These are phyloP conservation scores for Scaptomyza parva DNA, from an alignment of 2,888 invertebrate species.

Conservation along the genomic window DNA sequence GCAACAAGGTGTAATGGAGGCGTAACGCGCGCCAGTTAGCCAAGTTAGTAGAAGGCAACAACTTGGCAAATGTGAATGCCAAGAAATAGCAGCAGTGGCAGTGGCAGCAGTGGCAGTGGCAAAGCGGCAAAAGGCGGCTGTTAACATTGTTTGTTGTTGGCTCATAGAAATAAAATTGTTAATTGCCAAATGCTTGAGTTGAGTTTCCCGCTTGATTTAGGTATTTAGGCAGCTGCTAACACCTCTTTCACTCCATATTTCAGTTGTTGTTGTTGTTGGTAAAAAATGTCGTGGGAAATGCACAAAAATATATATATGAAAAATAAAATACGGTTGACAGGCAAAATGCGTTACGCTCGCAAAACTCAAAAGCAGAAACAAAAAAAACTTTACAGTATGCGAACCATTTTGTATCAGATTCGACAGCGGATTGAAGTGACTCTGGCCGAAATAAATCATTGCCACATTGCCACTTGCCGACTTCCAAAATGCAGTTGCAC, in stretches of 20 bases:
- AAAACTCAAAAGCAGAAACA: conserved; percentile 23
- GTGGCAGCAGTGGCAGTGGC: not conserved
- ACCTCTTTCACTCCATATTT: conserved; percentile 2
- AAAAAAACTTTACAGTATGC: conserved; percentile 53
- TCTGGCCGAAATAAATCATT: conserved; percentile 37
- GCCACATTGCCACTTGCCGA: conserved; percentile 23
- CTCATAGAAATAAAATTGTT: conserved; percentile 81
- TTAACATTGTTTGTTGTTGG: conserved; percentile 69
- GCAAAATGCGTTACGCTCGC: conserved; percentile 50
- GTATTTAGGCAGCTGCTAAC: conserved; percentile 34
- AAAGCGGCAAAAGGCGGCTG: conserved; percentile 39
- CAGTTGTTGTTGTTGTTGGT: not conserved
- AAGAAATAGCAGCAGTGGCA: not conserved
- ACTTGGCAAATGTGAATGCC: not conserved
- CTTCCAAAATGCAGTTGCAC: conserved; percentile 55
- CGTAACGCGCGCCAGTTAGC: conserved; percentile 64
- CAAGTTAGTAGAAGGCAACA: conserved; percentile 13
- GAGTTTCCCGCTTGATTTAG: conserved; percentile 68
- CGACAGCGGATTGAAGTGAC: conserved; percentile 24
- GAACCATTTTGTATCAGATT: conserved; percentile 23
- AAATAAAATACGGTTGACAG: conserved; percentile 45
- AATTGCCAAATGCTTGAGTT: conserved; percentile 76
- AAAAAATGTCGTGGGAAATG: conserved; percentile 72
- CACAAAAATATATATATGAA: conserved; percentile 25
- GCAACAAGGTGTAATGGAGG: conserved; percentile 83